Conservation (phyloP, 2,113 vertebrate species). For the Hiodon tergisus region DNA sequence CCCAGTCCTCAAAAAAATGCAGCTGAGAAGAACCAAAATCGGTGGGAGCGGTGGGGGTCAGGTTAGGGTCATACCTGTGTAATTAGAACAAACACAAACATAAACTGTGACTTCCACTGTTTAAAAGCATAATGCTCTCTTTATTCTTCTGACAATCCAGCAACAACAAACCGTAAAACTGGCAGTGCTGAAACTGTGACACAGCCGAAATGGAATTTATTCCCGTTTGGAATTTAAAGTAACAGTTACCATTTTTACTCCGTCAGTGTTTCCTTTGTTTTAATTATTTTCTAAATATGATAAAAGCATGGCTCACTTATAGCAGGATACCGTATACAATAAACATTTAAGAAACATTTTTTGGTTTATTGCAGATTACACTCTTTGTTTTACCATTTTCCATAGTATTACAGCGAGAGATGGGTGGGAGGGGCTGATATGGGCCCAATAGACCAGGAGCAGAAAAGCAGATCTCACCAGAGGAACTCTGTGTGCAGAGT, state of each 20-base stretch:
- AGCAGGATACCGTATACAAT: neutral
- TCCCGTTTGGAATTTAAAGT: conserved; percentile 2
- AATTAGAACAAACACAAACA: conserved; percentile 18
- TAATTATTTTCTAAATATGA: neutral
- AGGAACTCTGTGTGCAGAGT: conserved; percentile 97
- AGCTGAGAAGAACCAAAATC: conserved; percentile 75
- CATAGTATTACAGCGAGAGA: neutral
- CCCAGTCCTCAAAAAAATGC: conserved; percentile 97
- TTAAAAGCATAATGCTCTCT: neutral
- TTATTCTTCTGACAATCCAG: no score
- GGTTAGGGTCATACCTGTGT: conserved; percentile 83
- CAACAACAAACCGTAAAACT: no score
- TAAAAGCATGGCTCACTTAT: neutral
- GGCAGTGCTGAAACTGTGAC: neutral
- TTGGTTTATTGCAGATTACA: no score
- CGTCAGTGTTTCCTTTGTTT: neutral
- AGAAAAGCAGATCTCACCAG: conserved; percentile 71
- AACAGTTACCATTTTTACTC: conserved; percentile 1
- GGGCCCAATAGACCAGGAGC: no score
- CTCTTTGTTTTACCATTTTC: no score
- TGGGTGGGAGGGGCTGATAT: neutral
- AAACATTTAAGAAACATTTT: neutral
- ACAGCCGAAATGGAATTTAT: neutral
- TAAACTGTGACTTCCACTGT: neutral
- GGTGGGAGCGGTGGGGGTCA: conserved; percentile 72